Base-by-base conservation (phyloP, 1,140 invertebrate genomes). In the Vanessa tameamea region DNA sequence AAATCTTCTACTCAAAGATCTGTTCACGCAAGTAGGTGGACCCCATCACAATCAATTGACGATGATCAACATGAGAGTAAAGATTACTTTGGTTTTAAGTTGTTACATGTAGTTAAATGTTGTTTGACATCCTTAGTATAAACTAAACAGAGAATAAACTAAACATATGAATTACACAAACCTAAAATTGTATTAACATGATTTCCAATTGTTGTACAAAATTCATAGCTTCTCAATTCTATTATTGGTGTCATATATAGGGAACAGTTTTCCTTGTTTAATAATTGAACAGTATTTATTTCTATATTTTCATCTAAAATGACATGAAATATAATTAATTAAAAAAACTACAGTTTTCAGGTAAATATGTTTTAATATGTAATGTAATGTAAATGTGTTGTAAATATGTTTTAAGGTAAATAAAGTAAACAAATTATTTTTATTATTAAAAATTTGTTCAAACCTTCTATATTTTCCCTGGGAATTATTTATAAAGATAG, bases 201-300 rank as follows among this genome's bases (percentile, higher is more conserved):
- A 51, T 69, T 69, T 61, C 51, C 75, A 59, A 50, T 55, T 72
- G 13, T 71, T 63, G 64, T 20, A 68, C 86, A 88, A 70, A 82
- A 80, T 72, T 88, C 86, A 47, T 88, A 84, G 51, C 63, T 71
- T 57, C 85, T 59, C 20, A 83, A 37, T 50, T 83, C 78, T n/a
- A 78, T 65, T 23, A 88, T 76, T 5, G 77, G 61, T 37, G 76
- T 53, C 16, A 84, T 64, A 47, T 70, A 64, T n/a, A 68, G 59
- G 20, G 48, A 67, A 75, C 86, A 87, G 31, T 78, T 80, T 48
- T 76, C 57, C 8, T 31, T 57, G 48, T 43, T 47, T 16, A 82
- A 63, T 15, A 51, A 53, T 64, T 57, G 57, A 37, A 67, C 67
- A 16, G 55, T 14, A 72, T 73, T 51, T 68, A 26, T 55, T n/a